These are phyloP conservation scores for Xestia rhomboidea DNA, from an alignment of 2,888 invertebrate species.

Conservation along the genomic window DNA sequence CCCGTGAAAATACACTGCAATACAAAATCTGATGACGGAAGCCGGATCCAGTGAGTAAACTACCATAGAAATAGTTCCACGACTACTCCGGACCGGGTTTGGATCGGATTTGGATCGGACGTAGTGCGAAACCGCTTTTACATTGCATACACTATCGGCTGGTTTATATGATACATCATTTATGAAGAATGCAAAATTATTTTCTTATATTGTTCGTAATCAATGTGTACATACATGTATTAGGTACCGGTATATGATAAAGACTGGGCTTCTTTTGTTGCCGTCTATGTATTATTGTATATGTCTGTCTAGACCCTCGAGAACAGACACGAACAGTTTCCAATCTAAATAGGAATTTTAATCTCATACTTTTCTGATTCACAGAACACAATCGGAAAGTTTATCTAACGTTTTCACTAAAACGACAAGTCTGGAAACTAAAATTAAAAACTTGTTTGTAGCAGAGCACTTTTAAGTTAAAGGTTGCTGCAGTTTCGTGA, in stretches of 20 bases:
- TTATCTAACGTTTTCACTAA: not conserved
- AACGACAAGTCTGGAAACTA: not conserved
- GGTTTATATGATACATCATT: too few species aligned
- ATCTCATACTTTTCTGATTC: not conserved
- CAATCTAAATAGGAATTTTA: not conserved
- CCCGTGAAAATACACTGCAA: too few species aligned
- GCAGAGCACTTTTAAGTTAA: not conserved
- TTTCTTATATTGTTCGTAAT: too few species aligned
- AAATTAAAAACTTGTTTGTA: not conserved
- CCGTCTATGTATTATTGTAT: not conserved
- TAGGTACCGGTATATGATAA: not conserved
- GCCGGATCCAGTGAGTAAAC: too few species aligned
- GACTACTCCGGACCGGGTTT: too few species aligned
- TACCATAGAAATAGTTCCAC: too few species aligned
- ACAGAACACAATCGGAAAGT: slow-evolving; percentile 2
- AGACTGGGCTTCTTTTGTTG: not conserved
- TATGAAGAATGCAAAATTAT: too few species aligned
- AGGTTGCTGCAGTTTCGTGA: not conserved
- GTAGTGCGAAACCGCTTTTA: too few species aligned
- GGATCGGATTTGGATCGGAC: too few species aligned
- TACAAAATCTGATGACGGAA: too few species aligned
- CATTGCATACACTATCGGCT: too few species aligned
- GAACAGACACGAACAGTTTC: not conserved
- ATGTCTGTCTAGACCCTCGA: not conserved
- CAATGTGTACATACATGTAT: not conserved